Evolutionary conservation across 2,113 vertebrate genomes (phyloP).

Genomic region (Mirounga angustirostris): DNA sequence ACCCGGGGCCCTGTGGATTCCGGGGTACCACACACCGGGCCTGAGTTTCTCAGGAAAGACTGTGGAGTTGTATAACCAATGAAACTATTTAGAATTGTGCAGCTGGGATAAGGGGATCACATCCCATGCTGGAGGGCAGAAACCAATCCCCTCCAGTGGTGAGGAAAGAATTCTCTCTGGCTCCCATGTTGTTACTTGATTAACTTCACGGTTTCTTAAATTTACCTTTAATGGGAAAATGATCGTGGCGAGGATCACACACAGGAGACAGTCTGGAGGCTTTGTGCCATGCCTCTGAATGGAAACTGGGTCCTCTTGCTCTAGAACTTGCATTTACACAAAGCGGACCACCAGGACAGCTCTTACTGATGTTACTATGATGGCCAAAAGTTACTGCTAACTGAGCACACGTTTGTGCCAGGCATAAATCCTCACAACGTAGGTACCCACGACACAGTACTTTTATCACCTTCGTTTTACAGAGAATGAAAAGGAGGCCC

Average conservation of each 20-base stretch:
- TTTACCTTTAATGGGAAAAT: constrained; percentile 22
- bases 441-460: neutral
- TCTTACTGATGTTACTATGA: neutral
- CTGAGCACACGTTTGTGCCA: neutral
- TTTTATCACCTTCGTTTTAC: neutral
- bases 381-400: too few species aligned
- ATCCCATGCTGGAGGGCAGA: constrained; percentile 61
- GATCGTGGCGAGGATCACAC: neutral
- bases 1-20: neutral
- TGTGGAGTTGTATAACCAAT: constrained; percentile 45
- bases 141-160: neutral
- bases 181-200: neutral
- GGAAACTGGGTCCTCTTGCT: neutral
- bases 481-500: neutral
- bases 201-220: constrained; percentile 27
- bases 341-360: neutral
- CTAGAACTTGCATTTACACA: neutral
- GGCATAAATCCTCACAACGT: neutral
- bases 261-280: neutral
- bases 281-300: neutral
- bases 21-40: neutral
- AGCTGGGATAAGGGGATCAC: constrained; percentile 38
- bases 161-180: constrained; percentile 55
- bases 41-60: neutral
- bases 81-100: constrained; percentile 67